A percentile compares a stretch with the other conserved stretches of the same genome.
Evolutionary conservation across 1,140 invertebrate genomes (phyloP).

Genomic region (Metaphire vulgaris): DNA sequence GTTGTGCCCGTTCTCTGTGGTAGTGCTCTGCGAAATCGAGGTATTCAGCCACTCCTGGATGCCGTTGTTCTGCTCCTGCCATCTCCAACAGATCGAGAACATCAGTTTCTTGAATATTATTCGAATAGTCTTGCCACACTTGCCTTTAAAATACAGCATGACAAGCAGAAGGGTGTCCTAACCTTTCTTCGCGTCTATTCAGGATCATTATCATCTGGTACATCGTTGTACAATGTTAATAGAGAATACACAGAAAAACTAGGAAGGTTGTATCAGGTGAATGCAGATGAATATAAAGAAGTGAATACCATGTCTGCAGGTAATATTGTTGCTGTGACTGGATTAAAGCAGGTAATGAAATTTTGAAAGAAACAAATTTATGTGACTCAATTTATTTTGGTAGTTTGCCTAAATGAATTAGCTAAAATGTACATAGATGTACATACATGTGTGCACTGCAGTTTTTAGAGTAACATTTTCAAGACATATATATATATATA

Average conservation of each 20-base stretch:
- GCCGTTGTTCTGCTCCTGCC: constrained; percentile 86
- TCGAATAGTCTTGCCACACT: constrained; percentile 64
- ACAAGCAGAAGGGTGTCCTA: constrained; percentile 76
- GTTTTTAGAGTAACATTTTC: too few species aligned
- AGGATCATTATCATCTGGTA: constrained; percentile 64
- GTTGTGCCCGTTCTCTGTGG: constrained; percentile 59
- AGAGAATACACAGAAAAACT: constrained; percentile 61
- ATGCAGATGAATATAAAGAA: constrained; percentile 78
- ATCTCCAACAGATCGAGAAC: constrained; percentile 70
- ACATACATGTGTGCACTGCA: too few species aligned
- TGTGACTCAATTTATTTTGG: too few species aligned
- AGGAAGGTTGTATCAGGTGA: constrained; percentile 64
- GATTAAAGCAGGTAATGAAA: constrained; percentile 60
- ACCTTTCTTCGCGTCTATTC: constrained; percentile 82
- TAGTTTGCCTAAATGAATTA: too few species aligned
- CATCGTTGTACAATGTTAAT: constrained; percentile 71
- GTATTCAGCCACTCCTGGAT: constrained; percentile 89
- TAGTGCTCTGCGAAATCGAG: constrained; percentile 94
- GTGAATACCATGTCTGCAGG: constrained; percentile 63
- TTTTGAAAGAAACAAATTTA: too few species aligned
- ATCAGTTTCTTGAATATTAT: constrained; percentile 16
- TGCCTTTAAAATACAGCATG: constrained; percentile 86
- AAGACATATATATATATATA: too few species aligned
- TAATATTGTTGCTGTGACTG: constrained; percentile 82
- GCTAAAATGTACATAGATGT: too few species aligned